These are phyloP conservation scores for Podiceps cristatus DNA, from an alignment of 2,113 vertebrate species.

Conservation along the genomic window DNA sequence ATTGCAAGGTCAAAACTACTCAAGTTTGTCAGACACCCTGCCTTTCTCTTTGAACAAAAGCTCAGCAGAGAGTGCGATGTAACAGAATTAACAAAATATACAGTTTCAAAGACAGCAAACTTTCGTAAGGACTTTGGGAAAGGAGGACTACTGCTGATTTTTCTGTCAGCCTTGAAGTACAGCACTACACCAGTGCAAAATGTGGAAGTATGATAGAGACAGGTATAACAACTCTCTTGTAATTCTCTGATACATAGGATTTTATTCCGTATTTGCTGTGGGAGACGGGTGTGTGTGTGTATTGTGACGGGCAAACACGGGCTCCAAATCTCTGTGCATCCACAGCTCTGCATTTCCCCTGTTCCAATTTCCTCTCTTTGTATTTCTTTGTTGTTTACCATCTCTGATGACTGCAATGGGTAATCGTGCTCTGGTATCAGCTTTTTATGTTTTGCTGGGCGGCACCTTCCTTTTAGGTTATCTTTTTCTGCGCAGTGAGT, in stretches of 20 bases:
- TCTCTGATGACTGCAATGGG: background rate
- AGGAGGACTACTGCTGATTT: background rate
- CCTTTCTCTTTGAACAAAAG: background rate
- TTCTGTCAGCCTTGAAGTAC: background rate
- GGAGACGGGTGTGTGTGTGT: fast-evolving
- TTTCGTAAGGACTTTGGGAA: background rate
- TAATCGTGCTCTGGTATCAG: background rate
- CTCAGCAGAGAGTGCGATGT: background rate
- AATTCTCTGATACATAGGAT: fast-evolving
- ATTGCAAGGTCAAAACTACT: background rate
- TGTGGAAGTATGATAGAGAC: fast-evolving
- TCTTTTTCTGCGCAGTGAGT: background rate
- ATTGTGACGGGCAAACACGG: background rate
- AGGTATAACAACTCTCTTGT: fast-evolving
- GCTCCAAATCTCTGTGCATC: background rate
- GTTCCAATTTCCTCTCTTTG: background rate
- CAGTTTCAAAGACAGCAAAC: background rate
- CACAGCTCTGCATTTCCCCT: background rate
- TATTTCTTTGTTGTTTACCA: background rate
- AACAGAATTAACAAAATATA: background rate
- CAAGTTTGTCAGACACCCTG: background rate
- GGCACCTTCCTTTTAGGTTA: background rate
- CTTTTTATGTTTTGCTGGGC: background rate
- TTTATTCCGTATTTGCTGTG: background rate
- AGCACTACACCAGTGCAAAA: fast-evolving